Base-by-base conservation (phyloP, 2,113 vertebrate genomes). In the Pagrus major region DNA sequence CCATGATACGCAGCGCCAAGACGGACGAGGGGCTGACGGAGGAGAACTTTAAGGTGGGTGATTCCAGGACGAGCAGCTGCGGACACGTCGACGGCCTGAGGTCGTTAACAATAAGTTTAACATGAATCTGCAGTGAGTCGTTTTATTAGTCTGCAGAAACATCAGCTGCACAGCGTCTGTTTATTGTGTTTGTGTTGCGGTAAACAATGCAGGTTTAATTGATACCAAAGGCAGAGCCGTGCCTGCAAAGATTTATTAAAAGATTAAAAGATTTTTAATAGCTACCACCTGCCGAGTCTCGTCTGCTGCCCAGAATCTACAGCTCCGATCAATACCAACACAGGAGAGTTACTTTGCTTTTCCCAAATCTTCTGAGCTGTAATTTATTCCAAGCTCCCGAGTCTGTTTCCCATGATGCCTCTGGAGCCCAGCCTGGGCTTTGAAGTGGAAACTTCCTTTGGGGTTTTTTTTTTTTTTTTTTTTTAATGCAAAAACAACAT, bases 1-100 rank as follows among this genome's bases (percentile, higher is more conserved):
- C 97, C 77, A 99, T 99, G 97, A 97, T 99, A 84, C 95, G 98
- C 89, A 99, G 96, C 84, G 97, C 97, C 68, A 99, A 98, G 95
- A 98, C 96, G 27, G 97, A 97, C 0, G 98, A 99, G 85, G 97
- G 98, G 1, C 93, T 99, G 87, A 98, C 97, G 0, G 97, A 99
- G 93, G 97, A 99, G 89, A 99, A 98, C 80, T 99, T 99, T 71
- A 99, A 99, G 97, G 97, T 99, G 82, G 90, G 86, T 55, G 0
- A 23, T 18, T 25, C 7, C 18, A 3, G 6, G 9, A n/a, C 2
- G 18, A 39, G 47, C 23, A 1, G 4, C 27, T 31, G 64, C 56
- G 35, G 15, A 23, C 61, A 47, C 14, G 29, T 25, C 9, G 39
- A 64, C 12, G 11, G 7, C 21, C 18, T 33, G 1, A 6, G 18